phyloP scores from a whole-genome alignment of 1,140 invertebrate genomes.

The Trachelipus rathkii region DNA sequence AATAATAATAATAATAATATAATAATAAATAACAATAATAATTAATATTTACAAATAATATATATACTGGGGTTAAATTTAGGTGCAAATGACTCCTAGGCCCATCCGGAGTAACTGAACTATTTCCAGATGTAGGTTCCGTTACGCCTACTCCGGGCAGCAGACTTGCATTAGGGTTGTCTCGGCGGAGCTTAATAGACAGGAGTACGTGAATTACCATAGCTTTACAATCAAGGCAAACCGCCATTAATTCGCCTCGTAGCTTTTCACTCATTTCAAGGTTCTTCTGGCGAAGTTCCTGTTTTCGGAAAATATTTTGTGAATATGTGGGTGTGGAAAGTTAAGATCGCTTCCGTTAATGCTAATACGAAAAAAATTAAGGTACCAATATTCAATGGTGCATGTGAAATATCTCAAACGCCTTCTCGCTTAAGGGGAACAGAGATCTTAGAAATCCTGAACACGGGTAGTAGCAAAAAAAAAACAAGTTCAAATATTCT shows the following conservation, averaged over 20 bases:
- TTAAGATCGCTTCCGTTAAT: too few species aligned
- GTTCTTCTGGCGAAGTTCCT: constrained; percentile 51
- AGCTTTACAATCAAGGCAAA: constrained; percentile 89
- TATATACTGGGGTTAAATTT: constrained; percentile 42
- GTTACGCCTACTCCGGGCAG: not conserved
- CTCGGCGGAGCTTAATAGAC: constrained; percentile 39
- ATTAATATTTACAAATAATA: constrained; percentile 31
- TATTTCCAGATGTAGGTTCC: not conserved
- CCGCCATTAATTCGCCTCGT: constrained; percentile 74
- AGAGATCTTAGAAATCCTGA: too few species aligned
- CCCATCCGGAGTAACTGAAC: constrained; percentile 25
- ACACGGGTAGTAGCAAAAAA: too few species aligned
- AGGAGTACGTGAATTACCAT: constrained; percentile 91
- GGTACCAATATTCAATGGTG: too few species aligned
- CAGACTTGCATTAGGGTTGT: constrained; percentile 20
- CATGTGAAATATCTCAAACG: too few species aligned
- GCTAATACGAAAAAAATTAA: too few species aligned
- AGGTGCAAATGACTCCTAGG: constrained; percentile 41
- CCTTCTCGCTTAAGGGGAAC: too few species aligned
- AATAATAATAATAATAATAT: constrained; percentile 1
- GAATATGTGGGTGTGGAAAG: too few species aligned
- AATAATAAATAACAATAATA: not conserved
- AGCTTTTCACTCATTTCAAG: constrained; percentile 58
- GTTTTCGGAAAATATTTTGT: too few species aligned
- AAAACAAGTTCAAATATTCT: too few species aligned